A percentile compares a stretch with the other conserved stretches of the same genome.
phyloP scores from a whole-genome alignment of 2,113 vertebrate species.

The Stigmatopora argus region DNA sequence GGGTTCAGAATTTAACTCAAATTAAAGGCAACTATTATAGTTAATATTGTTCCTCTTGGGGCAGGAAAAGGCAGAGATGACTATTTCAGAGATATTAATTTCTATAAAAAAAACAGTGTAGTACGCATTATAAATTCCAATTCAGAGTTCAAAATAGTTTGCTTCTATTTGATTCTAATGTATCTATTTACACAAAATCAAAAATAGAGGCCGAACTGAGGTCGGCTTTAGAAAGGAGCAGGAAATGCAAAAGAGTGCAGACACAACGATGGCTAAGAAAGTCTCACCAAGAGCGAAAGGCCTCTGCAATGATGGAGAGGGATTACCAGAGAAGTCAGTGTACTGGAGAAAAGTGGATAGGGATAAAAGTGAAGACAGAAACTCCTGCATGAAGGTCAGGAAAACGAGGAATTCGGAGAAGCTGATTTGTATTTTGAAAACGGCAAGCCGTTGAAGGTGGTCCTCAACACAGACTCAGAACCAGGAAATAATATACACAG shows the following conservation, averaged over 20 bases:
- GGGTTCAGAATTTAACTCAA: too few species aligned
- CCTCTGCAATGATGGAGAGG: slow-evolving; percentile 67
- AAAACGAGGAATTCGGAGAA: slow-evolving; percentile 24
- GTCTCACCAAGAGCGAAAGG: slow-evolving; percentile 61
- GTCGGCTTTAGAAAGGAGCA: slow-evolving; percentile 17
- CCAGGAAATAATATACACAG: too few species aligned
- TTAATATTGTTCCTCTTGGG: neutral
- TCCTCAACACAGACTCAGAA: too few species aligned
- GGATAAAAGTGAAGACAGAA: slow-evolving; percentile 39
- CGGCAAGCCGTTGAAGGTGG: too few species aligned
- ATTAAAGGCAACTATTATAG: too few species aligned
- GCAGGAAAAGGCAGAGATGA: neutral
- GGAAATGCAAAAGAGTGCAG: slow-evolving; percentile 49
- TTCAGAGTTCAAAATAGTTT: neutral
- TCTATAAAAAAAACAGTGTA: neutral
- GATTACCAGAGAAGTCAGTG: slow-evolving; percentile 62
- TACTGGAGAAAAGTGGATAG: slow-evolving; percentile 46
- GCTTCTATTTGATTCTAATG: neutral
- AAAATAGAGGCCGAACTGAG: slow-evolving; percentile 7
- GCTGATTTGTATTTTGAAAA: slow-evolving; percentile 9
- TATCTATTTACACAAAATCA: slow-evolving; percentile 5
- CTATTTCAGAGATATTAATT: neutral
- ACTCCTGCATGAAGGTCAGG: slow-evolving; percentile 44
- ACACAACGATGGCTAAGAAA: slow-evolving; percentile 50
- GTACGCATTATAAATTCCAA: neutral